A percentile compares a stretch with the other conserved stretches of the same genome.
These are phyloP conservation scores for Ormyrus labotus DNA, from an alignment of 2,888 invertebrate genomes.

Conservation along the genomic window DNA sequence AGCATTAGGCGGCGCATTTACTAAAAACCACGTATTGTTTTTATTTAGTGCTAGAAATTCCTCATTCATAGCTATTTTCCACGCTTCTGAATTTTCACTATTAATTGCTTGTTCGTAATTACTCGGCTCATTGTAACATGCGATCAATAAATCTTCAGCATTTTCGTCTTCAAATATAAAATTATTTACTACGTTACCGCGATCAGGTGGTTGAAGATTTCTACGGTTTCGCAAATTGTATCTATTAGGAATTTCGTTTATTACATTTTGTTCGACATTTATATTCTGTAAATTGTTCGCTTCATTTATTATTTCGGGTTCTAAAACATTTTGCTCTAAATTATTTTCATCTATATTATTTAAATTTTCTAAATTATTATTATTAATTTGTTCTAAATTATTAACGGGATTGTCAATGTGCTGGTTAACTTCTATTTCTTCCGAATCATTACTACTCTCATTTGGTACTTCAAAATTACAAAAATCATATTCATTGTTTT, in stretches of 20 bases:
- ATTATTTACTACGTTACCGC: slow-evolving; percentile 19
- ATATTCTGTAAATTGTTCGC: no score
- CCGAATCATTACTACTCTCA: no score
- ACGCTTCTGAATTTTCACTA: slow-evolving; percentile 2
- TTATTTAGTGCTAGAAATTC: slow-evolving; percentile 33
- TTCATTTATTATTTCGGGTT: no score
- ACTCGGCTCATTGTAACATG: slow-evolving; percentile 2
- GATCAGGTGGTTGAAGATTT: slow-evolving; percentile 12
- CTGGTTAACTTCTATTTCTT: background rate
- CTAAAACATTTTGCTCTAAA: no score
- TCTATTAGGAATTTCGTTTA: slow-evolving; percentile 18
- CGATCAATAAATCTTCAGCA: slow-evolving; percentile 26
- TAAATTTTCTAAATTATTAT: background rate
- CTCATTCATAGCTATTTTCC: slow-evolving; percentile 28
- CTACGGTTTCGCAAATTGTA: slow-evolving; percentile 30
- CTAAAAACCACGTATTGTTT: slow-evolving; percentile 31
- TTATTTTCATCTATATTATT: no score
- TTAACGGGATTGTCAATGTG: background rate
- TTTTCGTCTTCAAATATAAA: slow-evolving; percentile 29
- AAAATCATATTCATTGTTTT: background rate
- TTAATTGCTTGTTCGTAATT: slow-evolving; percentile 17
- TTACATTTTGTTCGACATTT: slow-evolving; percentile 1
- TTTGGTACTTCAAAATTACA: background rate
- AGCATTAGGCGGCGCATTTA: slow-evolving; percentile 17
- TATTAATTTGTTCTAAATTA: background rate